Evolutionary conservation across 2,113 vertebrate species (phyloP).

Genomic region (Mirza zaza): DNA sequence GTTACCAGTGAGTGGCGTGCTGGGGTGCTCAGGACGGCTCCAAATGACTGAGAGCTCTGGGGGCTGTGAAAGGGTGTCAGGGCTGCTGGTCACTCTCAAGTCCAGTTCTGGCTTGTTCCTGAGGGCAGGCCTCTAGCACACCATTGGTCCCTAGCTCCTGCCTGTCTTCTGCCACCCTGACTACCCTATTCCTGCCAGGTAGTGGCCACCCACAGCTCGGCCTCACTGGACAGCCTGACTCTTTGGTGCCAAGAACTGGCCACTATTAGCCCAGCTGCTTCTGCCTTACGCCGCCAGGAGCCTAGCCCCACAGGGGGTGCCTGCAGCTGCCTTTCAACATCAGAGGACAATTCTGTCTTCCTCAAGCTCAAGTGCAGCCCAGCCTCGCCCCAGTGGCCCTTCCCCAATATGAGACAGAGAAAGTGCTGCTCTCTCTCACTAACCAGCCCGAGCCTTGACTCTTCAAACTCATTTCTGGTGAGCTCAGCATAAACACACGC

Average conservation of each 20-base stretch:
- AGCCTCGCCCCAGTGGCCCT: background rate
- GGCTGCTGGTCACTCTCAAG: background rate
- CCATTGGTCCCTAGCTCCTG: background rate
- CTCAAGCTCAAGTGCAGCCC: background rate
- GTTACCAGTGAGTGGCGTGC: background rate
- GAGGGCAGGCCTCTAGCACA: background rate
- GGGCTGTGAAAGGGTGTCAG: too few species aligned
- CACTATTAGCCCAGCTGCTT: background rate
- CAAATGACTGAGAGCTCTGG: background rate
- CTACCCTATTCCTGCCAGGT: background rate
- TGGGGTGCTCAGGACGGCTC: background rate
- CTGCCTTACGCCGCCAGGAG: background rate
- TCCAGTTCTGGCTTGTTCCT: background rate
- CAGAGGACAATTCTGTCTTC: background rate
- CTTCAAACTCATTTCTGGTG: background rate
- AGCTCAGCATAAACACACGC: background rate
- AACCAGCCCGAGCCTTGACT: background rate
- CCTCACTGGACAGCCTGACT: background rate
- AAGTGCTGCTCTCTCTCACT: background rate
- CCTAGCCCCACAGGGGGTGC: background rate
- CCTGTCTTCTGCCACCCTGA: background rate
- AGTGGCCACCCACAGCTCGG: background rate
- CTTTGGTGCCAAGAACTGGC: background rate
- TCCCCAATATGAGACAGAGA: background rate
- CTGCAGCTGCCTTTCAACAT: accelerated